Conservation (phyloP, 2,888 invertebrate genomes). For the Sylvicola cinctus region DNA sequence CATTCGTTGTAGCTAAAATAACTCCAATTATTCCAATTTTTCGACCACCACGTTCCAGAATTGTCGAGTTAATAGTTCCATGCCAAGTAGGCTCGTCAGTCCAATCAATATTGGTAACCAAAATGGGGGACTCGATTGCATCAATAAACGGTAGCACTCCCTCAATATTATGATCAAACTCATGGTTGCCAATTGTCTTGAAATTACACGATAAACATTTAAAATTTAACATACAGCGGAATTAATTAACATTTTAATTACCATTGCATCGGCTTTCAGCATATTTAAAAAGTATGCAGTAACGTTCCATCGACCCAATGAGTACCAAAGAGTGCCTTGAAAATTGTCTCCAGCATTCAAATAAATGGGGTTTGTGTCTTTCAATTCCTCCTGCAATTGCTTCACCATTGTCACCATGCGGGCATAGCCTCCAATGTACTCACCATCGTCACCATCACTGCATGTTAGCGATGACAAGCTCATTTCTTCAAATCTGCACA, state of each 20-base stretch:
- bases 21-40: conserved; percentile 66
- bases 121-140: conserved; percentile 37
- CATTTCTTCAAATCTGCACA: conserved; percentile 37
- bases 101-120: conserved; percentile 58
- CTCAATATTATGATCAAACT: conserved; percentile 56
- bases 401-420: conserved; percentile 36
- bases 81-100: conserved; percentile 40
- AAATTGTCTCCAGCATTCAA: conserved; percentile 70
- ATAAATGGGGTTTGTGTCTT: conserved; percentile 39
- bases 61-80: conserved; percentile 39
- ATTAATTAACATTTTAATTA: too few species aligned
- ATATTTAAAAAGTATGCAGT: conserved; percentile 56
- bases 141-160: conserved; percentile 52
- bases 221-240: conserved; percentile 7
- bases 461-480: conserved; percentile 34
- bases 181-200: conserved; percentile 70
- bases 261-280: conserved; percentile 56
- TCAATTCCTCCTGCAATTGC: conserved; percentile 22
- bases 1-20: conserved; percentile 42
- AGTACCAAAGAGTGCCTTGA: conserved; percentile 74
- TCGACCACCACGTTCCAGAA: conserved; percentile 37
- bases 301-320: conserved; percentile 48
- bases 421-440: conserved; percentile 50
- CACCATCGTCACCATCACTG: conserved; percentile 21
- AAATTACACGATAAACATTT: conserved; percentile 8